Evolutionary conservation across 2,888 invertebrate genomes (phyloP).

Genomic region (Chloroclystis v-ata): DNA sequence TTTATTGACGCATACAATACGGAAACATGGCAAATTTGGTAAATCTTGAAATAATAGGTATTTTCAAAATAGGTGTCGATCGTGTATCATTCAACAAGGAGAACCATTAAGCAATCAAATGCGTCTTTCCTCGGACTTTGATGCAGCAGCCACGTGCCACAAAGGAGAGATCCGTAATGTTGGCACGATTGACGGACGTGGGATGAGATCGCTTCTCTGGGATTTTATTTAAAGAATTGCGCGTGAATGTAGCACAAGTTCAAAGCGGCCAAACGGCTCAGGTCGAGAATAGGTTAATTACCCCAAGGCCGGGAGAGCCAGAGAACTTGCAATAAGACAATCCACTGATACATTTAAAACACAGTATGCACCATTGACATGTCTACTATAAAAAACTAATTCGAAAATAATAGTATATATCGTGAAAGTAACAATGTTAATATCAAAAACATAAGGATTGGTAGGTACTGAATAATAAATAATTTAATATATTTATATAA

Average conservation of each 20-base stretch:
- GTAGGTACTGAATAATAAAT: no score
- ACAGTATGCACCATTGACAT: no score
- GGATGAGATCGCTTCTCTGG: conserved; percentile 46
- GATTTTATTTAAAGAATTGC: conserved; percentile 64
- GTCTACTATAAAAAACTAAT: no score
- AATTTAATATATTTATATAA: no score
- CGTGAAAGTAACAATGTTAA: no score
- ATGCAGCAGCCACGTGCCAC: conserved; percentile 51
- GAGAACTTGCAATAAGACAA: conserved; percentile 31
- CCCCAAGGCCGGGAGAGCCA: conserved; percentile 60
- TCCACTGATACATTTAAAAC: conserved; percentile 33
- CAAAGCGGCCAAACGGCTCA: conserved; percentile 54
- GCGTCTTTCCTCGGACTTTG: conserved; percentile 19
- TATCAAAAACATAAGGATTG: no score
- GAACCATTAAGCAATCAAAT: no score
- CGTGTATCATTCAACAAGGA: no score
- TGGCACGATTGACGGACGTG: conserved; percentile 52
- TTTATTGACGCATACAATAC: conserved; percentile 43
- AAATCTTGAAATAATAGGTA: background rate
- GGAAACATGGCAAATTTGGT: conserved; percentile 4
- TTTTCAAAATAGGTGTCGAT: no score
- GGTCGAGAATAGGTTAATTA: conserved; percentile 68
- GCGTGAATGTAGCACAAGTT: conserved; percentile 71
- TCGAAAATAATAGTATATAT: no score
- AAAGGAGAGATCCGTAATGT: conserved; percentile 54